Conservation (phyloP, 2,888 invertebrate genomes). For the Gymnocheta viridis region DNA sequence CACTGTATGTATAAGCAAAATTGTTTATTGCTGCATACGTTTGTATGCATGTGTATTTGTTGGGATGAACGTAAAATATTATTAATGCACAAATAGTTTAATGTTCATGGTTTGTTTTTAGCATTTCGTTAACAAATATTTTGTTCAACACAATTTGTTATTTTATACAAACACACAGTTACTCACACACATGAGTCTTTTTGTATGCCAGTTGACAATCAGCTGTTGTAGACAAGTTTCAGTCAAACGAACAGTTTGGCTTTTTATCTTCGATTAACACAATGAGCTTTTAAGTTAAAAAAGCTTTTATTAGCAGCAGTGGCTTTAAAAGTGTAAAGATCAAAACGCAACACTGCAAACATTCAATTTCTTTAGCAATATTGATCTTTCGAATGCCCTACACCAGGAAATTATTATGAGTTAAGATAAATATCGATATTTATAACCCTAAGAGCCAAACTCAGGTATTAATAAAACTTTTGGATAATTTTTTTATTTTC, state of each 20-base stretch:
- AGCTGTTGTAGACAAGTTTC: conserved; percentile 42
- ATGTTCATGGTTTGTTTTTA: conserved; percentile 50
- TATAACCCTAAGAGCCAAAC: too few relatives aligned
- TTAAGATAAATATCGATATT: too few relatives aligned
- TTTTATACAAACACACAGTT: not conserved
- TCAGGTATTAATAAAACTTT: too few relatives aligned
- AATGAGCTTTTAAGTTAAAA: conserved; percentile 37
- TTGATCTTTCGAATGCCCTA: not conserved
- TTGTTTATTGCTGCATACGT: not conserved
- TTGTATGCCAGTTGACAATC: not conserved
- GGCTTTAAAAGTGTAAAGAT: conserved; percentile 27
- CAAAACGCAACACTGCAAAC: conserved; percentile 10
- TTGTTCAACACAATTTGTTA: conserved; percentile 34
- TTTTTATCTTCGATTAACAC: conserved; percentile 6
- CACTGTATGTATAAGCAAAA: not conserved
- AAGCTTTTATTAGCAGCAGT: conserved; percentile 48
- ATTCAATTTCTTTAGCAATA: not conserved
- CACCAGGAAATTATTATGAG: too few relatives aligned
- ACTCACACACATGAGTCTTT: not conserved
- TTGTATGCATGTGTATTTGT: not conserved
- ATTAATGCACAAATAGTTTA: conserved; percentile 44
- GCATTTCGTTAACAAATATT: conserved; percentile 5
- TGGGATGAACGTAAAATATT: conserved; percentile 9
- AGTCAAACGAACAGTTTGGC: conserved; percentile 16
- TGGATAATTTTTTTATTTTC: too few relatives aligned